Evolutionary conservation across 2,888 invertebrate species (phyloP).

Genomic region (Hymenopus coronatus): DNA sequence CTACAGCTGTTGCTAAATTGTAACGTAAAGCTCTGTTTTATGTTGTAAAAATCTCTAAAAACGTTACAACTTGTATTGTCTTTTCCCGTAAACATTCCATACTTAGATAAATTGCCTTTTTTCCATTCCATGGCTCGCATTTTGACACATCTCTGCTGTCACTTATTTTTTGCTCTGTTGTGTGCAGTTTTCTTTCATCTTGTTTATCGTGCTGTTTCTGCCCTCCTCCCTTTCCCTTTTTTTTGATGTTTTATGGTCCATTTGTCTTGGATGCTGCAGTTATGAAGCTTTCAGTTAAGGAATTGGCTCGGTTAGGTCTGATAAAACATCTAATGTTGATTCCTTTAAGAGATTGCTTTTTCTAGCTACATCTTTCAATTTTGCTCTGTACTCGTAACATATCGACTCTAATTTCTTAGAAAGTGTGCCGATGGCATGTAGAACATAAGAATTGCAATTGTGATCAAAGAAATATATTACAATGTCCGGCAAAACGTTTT

Average conservation of each 20-base stretch:
- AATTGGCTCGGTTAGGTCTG: not conserved
- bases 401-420: too few species aligned
- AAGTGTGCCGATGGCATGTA: too few species aligned
- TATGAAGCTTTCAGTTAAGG: not conserved
- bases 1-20: too few species aligned
- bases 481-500: too few species aligned
- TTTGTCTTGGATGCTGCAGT: not conserved
- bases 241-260: not conserved
- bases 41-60: too few species aligned
- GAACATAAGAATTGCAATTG: too few species aligned
- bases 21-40: too few species aligned
- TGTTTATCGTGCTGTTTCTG: not conserved
- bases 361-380: too few species aligned
- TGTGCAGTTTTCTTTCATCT: not conserved
- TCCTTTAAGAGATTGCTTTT: not conserved
- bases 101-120: not conserved
- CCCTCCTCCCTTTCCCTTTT: not conserved
- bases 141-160: not conserved
- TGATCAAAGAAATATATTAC: too few species aligned
- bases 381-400: too few species aligned
- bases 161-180: not conserved
- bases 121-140: not conserved
- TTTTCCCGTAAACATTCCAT: not conserved
- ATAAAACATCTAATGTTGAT: not conserved
- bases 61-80: too few species aligned